These are phyloP conservation scores for Scaptomyza caliginosa DNA, from an alignment of 2,888 invertebrate genomes.

Conservation along the genomic window DNA sequence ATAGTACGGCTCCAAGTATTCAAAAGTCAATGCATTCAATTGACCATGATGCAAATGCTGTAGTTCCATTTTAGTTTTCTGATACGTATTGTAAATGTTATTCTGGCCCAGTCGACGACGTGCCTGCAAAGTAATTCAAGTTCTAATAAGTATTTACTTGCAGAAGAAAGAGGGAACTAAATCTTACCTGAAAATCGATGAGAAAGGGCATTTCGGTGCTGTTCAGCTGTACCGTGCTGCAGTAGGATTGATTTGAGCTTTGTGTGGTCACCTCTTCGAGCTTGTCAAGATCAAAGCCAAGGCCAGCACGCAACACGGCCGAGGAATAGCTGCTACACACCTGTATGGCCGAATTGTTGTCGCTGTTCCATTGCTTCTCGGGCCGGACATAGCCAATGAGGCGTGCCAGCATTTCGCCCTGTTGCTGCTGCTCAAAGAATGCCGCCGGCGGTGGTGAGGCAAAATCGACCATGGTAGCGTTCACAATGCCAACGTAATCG, in stretches of 20 bases:
- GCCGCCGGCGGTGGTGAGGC: slow-evolving; percentile 89
- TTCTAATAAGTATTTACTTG: background rate
- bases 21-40: slow-evolving; percentile 93
- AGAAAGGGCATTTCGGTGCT: slow-evolving; percentile 87
- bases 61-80: slow-evolving; percentile 92
- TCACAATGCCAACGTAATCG: slow-evolving; percentile 93
- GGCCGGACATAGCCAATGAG: slow-evolving; percentile 93
- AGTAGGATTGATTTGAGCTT: slow-evolving; percentile 89
- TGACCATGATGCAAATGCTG: slow-evolving; percentile 90
- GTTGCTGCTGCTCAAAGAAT: slow-evolving; percentile 88
- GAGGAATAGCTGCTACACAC: slow-evolving; percentile 92
- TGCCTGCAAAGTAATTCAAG: slow-evolving; percentile 83
- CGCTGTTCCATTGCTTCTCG: slow-evolving; percentile 89
- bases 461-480: slow-evolving; percentile 93
- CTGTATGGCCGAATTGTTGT: slow-evolving; percentile 89
- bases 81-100: slow-evolving; percentile 87
- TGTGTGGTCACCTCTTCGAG: slow-evolving; percentile 86
- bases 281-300: slow-evolving; percentile 81
- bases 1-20: slow-evolving; percentile 94
- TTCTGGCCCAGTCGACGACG: slow-evolving; percentile 85
- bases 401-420: slow-evolving; percentile 90
- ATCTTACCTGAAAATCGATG: slow-evolving; percentile 88
- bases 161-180: background rate
- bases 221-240: slow-evolving; percentile 89
- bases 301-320: slow-evolving; percentile 87